Base-by-base conservation (phyloP, 2,888 invertebrate genomes). In the Bedellia somnulentella region DNA sequence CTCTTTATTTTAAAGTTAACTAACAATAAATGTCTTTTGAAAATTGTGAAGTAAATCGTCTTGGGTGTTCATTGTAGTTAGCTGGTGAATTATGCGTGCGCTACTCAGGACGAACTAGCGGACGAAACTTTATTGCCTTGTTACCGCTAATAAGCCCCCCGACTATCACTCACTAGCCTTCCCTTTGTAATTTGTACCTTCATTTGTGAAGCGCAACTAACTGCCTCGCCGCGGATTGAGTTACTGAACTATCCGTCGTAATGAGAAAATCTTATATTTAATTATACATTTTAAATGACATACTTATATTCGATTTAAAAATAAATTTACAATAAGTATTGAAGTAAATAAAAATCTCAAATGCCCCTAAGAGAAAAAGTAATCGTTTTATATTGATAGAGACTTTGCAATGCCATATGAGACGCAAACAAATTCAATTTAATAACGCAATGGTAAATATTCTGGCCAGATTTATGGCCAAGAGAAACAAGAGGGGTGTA, bases 401-500 rank as follows among this genome's bases (percentile, higher is more conserved):
- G n/a, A n/a, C n/a, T n/a, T n/a, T n/a, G n/a, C n/a, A n/a, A 37
- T 31, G 29, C 32, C 24, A 31, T 36, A 35, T 36, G 40, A 36
- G 28, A 52, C 52, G 45, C 48, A 48, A 57, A 47, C 45, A 49
- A 47, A 58, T 60, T 62, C 60, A 63, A 61, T 62, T 61, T 58
- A 59, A 54, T 57, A 56, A 55, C 53, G 12, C 18, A 18, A 25
- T 30, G n/a, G 25, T 25, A 29, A 54, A 56, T 60, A 64, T 62
- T 58, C 56, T 47, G 52, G 45, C 48, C 57, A 61, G 57, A 68
- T 64, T 71, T 68, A 71, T 54, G 66, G 58, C 57, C 45, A 49
- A 52, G 49, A 46, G 45, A 45, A 52, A 66, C 57, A 60, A 59
- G 63, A 58, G 63, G 67, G 67, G 66, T 60, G 66, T 70, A 64